Evolutionary conservation across 2,113 vertebrate species (phyloP).

Genomic region (Mobula birostris): DNA sequence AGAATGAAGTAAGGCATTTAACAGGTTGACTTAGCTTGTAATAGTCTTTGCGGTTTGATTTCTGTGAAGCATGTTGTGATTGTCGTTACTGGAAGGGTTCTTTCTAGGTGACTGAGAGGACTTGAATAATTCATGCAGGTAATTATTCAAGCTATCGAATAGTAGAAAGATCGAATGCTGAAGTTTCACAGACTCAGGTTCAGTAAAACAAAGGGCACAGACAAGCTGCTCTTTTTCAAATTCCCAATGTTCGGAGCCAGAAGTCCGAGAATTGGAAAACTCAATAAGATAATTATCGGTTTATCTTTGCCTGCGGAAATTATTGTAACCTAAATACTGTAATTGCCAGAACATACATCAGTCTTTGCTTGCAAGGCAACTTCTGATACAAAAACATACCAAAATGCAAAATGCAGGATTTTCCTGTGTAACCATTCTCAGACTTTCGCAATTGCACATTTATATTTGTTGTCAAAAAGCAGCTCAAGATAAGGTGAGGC

Average conservation of each 20-base stretch:
- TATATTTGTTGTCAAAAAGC: background rate
- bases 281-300: background rate
- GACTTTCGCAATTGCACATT: background rate
- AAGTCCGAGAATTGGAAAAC: background rate
- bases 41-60: too few species aligned
- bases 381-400: background rate
- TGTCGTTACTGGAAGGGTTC: background rate
- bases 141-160: background rate
- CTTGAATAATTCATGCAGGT: background rate
- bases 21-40: too few species aligned
- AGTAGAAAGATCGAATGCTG: background rate
- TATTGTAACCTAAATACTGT: background rate
- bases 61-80: background rate
- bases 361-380: background rate
- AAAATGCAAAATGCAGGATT: background rate
- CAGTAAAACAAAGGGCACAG: background rate
- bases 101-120: background rate
- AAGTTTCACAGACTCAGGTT: background rate
- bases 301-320: background rate
- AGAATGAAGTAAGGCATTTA: background rate
- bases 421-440: background rate
- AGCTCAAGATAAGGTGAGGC: too few species aligned
- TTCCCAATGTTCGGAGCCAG: background rate
- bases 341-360: background rate
- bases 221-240: background rate